phyloP scores from a whole-genome alignment of 1,140 invertebrate species.

The Atta texana region DNA sequence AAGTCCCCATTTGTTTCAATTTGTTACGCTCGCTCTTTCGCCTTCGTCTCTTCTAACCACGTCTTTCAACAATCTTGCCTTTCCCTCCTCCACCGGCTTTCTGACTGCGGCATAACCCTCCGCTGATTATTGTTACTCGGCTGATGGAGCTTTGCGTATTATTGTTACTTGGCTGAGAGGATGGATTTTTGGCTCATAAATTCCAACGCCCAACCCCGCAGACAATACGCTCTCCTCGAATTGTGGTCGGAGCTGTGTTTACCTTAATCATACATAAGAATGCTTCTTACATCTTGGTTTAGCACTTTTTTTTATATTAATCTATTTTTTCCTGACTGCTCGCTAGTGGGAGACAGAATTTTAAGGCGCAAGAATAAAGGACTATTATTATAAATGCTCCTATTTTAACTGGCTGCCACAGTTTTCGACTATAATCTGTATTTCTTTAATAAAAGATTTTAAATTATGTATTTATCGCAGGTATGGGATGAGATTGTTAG shows the following conservation, averaged over 20 bases:
- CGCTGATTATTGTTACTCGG: conserved; percentile 67
- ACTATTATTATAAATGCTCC: background rate
- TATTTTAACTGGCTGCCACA: background rate
- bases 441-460: background rate
- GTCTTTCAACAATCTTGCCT: conserved; percentile 1
- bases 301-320: conserved; percentile 50
- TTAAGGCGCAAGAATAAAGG: conserved; percentile 39
- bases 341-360: conserved; percentile 12
- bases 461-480: background rate
- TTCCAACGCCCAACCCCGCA: conserved; percentile 29
- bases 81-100: background rate
- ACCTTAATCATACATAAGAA: conserved; percentile 53
- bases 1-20: conserved; percentile 85
- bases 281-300: conserved; percentile 5
- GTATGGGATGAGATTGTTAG: background rate
- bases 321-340: conserved; percentile 12
- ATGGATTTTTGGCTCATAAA: conserved; percentile 58
- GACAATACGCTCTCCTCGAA: conserved; percentile 47
- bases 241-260: conserved; percentile 3
- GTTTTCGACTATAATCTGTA: background rate
- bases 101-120: conserved; percentile 59
- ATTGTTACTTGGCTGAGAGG: conserved; percentile 34
- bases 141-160: conserved; percentile 25
- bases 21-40: conserved; percentile 69
- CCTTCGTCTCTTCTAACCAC: conserved; percentile 57